Evolutionary conservation across 1,140 invertebrate species (phyloP), one percentile per base, ranked within the genome.

Genomic region (Wasmannia auropunctata): DNA sequence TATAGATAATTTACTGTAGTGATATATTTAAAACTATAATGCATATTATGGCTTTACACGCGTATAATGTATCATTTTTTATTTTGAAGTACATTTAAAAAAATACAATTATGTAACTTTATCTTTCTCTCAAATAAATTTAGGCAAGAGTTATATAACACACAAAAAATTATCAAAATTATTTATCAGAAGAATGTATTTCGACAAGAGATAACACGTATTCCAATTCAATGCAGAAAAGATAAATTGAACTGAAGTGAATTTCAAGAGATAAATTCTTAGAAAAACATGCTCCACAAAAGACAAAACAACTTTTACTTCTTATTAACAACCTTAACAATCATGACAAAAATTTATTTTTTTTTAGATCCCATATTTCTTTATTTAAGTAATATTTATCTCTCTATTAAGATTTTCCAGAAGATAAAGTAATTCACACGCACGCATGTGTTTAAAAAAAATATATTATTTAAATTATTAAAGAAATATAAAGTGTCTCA

Each of bases 361-460:
- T 22, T 37, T 65, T n/a, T 63, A 63, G 19, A 75, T 56, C 4
- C 10, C 58, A 34, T 22, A n/a, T 63, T 22, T 43, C 10, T 40
- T 43, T 46, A 46, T 43, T 63, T 16, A 75, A 34, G 37, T 58
- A 16, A 58, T 40, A 58, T 56, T 75, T 75, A n/a, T 56, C 28
- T 43, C 43, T 43, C 2, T 75, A 14, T 75, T 34, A 75, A 37
- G 2, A 58, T 75, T 34, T 37, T 58, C n/a, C 28, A 34, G 10
- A 58, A 75, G 58, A 75, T 16, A 37, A 37, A 75, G 11, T 1
- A 8, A 74, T 10, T 8, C 10, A 56, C 22, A 49, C 25, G 11
- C 25, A 2, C 28, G 16, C 37, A 40, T 40, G 37, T 40, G 37
- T 7, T 3, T 40, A 40, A 3, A n/a, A n/a, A n/a, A n/a, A n/a